Conservation (phyloP, 30 jellyfish, hydroid and myxozoan genomes). For the Turritopsis dohrnii region DNA sequence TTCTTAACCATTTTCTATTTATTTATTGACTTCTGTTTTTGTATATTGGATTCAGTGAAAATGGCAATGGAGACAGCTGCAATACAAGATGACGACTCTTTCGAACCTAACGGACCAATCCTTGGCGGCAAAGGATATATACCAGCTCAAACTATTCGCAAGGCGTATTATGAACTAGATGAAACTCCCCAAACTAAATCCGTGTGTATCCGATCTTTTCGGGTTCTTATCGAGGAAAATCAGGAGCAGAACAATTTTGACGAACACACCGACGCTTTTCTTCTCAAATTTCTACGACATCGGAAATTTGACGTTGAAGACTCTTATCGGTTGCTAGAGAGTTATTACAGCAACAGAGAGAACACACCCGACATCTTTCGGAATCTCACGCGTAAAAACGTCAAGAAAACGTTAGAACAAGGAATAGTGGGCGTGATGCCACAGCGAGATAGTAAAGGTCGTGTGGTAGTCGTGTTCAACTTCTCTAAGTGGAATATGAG, state of each 20-base stretch:
- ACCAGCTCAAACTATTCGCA: conserved; percentile 94
- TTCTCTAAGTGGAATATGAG: conserved; percentile 89
- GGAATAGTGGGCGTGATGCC: conserved; percentile 98
- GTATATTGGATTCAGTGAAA: not conserved
- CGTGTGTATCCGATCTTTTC: conserved; percentile 76
- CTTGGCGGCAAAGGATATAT: conserved; percentile 91
- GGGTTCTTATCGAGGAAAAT: conserved; percentile 85
- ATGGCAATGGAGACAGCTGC: conserved; percentile 26
- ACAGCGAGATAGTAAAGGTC: conserved; percentile 95
- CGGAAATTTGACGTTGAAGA: conserved; percentile 95
- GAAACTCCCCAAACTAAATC: conserved; percentile 89
- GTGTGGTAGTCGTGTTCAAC: conserved; percentile 74
- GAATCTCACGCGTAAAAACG: conserved; percentile 83
- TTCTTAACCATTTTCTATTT: not conserved
- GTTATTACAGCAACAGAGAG: conserved; percentile 83
- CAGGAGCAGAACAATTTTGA: conserved; percentile 95
- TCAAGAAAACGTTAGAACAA: conserved; percentile 87
- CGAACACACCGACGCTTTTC: conserved; percentile 93
- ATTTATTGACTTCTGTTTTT: no score
- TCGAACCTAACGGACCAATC: conserved; percentile 97
- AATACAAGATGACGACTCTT: conserved; percentile 48
- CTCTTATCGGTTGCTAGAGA: conserved; percentile 64
- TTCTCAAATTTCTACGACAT: conserved; percentile 84
- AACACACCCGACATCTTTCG: conserved; percentile 93
- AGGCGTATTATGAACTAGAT: conserved; percentile 81